Base-by-base conservation (phyloP, 2,113 vertebrate species). In the Urocitellus parryii region DNA sequence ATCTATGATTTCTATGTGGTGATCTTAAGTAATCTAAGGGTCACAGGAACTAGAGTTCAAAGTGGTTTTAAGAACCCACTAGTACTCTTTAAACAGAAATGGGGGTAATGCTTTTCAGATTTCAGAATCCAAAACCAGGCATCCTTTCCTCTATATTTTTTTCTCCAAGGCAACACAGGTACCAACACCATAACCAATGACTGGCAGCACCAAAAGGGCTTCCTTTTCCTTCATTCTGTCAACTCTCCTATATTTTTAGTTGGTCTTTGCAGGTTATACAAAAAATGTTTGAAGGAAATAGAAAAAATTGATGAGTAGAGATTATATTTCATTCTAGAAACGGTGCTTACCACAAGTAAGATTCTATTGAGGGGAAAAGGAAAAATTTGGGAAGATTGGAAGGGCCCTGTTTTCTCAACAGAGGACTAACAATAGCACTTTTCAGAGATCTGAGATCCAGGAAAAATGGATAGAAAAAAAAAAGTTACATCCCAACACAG, bases 291-390 rank as follows among this genome's bases (percentile, higher is more conserved):
- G 94, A 83, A 72, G 53, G 25, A 88, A 74, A 76, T n/a, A 81
- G 8, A 65, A 18, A 18, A 88, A 88, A 87, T 8, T 51, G 18
- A n/a, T 67, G 17, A 56, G 3, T 53, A 92, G 20, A 67, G 1
- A 81, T 81, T 88, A 45, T 81, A 88, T 42, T 84, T 22, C 18
- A 61, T 63, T 24, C 61, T 88, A 92, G 20, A 65, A 85, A 94
- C 16, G 2, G 22, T 51, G 70, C 16, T 91, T 79, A 63, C 1
- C 9, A 34, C 10, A 77, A 94, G 58, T 79, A 17, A 84, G 39
- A 53, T 45, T 95, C 24, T 92, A 3, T 4, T 77, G 77, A 37
- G 22, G 27, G 42, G 4, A 29, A 70, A 70, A 93, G 42, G 39
- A 9, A 32, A 39, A 92, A 68, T 39, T 70, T 39, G 24, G 8